Base-by-base conservation (phyloP, 1,140 invertebrate species). In the Leptopilina boulardi region DNA sequence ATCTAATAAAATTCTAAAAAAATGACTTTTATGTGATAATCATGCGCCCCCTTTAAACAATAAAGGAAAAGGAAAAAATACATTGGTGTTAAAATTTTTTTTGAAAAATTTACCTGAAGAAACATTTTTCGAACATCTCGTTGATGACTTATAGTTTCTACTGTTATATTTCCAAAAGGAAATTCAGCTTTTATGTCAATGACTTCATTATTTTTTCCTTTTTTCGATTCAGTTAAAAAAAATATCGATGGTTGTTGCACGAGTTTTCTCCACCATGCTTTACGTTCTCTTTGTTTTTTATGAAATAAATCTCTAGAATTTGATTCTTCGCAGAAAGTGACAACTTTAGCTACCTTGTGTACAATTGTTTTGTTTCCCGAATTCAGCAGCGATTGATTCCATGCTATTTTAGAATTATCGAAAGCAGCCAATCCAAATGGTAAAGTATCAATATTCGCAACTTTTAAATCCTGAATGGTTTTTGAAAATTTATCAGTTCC, bases 231-330 rank as follows among this genome's bases (percentile, higher is more conserved):
- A 3, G 82, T 84, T 0, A 88, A 51, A 2, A 77, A 47, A 73
- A 90, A 90, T 76, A 84, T 87, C 3, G 86, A 87, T 8, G 90
- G 89, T 38, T 84, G 73, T 44, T 86, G 85, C 1, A 87, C 81
- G 6, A 91, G 76, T 88, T 94, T 94, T 85, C 94, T 93, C 95
- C 95, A 97, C 95, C 95, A 97, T 77, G 94, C 93, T 87, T 95
- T 95, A 75, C 95, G 92, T 84, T 95, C 93, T 79, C 94, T 92
- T 83, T 96, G 95, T 89, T 94, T 94, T 73, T 94, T 93, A 83
- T 94, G 92, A 86, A 94, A 95, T 85, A 93, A 92, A 77, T 87
- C 83, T 77, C 88, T 88, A 3, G 84, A 75, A 9, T 87, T 85
- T 4, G 30, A 77, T 13, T 79, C 59, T 23, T 88, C 83, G 6